Base-by-base conservation (phyloP, 2,113 vertebrate species). In the Rhagologus leucostigma region DNA sequence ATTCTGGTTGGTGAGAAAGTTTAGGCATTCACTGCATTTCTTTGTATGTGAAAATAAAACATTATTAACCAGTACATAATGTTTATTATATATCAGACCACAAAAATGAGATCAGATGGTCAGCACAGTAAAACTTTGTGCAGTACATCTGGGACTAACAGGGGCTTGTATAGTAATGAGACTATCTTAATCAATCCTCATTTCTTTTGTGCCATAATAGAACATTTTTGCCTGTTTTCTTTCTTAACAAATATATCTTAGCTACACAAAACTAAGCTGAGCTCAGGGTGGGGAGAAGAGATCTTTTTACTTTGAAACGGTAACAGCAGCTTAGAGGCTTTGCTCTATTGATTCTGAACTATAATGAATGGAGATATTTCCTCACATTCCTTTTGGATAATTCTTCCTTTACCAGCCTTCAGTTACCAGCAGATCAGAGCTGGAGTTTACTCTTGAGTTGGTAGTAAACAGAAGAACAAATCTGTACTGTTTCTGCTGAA, bases 401-500 rank as follows among this genome's bases (percentile, higher is more conserved):
- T 90, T 93, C 85, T 81, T 94, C 82, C 73, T 84, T 90, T 37
- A 68, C 80, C 87, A 94, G 85, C 75, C 75, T 93, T 80, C 68
- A 86, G 64, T 75, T 88, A 90, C 63, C 73, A 93, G 90, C 55
- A 80, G 86, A 90, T 94, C 80, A 95, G 96, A 92, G 73, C 44
- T 60, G 47, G 76, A 93, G 95, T 90, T 96, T 94, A 92, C 79
- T 75, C 35, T 46, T 55, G 52, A 83, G 68, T 10, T 94, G 64
- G 88, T 64, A 92, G 90, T 89, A 96, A 97, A 93, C 79, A 93
- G 93, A 84, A 86, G 68, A 93, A 93, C 64, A 94, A 93, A 94
- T 84, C 86, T 30, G 46, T 75, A 78, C 76, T 88, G 71, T 75
- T 97, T 93, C 84, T 74, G 22, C 42, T 67, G 60, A 91, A 90